Evolutionary conservation across 92 coral and sea anemone genomes (phyloP), one percentile per base, ranked within the genome.

Genomic region (Parazoanthus swiftii): DNA sequence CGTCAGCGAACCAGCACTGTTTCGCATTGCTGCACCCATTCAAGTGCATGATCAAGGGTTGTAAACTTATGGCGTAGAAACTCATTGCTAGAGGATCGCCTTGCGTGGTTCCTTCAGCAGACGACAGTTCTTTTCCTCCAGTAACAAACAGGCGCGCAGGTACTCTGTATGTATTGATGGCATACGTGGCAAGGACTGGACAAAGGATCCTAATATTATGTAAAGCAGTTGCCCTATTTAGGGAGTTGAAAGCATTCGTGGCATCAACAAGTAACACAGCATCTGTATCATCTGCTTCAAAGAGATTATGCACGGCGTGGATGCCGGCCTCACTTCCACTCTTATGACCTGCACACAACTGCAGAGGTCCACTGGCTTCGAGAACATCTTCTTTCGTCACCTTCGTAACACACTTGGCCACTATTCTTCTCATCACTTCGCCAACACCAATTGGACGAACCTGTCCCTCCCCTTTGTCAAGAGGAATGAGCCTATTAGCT

Each of bases 1-100:
- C 50, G 50, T 44, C 50, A 23, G 92, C 92, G 68, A 89, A 88
- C 93, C 94, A 89, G 79, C 89, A 89, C 67, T 83, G 93, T 77
- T 85, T 92, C 51, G 88, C 89, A 13, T 63, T 42, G 75, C 84
- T 82, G n/a, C 58, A 43, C 13, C 44, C 15, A 54, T 78, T 75
- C 8, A 90, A 44, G 48, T 74, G 84, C 6, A 89, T 67, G 36
- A 92, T 92, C n/a, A 90, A 59, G 29, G 93, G 90, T 74, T 90
- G 87, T 20, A 90, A 67, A 38, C 92, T 90, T 21, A 90, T 20
- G 3, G 90, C 90, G 63, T 90, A 90, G 43, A 90, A 68, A 6
- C 81, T n/a, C 86, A 86, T 86, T 20, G 92, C 89, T 46, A 80
- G 77, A 58, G 74, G 87, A 65, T 68, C 76, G 77, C 86, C 42